phyloP scores from a whole-genome alignment of 2,797 vertebrate species.

The Gymnoscopelus braueri region DNA sequence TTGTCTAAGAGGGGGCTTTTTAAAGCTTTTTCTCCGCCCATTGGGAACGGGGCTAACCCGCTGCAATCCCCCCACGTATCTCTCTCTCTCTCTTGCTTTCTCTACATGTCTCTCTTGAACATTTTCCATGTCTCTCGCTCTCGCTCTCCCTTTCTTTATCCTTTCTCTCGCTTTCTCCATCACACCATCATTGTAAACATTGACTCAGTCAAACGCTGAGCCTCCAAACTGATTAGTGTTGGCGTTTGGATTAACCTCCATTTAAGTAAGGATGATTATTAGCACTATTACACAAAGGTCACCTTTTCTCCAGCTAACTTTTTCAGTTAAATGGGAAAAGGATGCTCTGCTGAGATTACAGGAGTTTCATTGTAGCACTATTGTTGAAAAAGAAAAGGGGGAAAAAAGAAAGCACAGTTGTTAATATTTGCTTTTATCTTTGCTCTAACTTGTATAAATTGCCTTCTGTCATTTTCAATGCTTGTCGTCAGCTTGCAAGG shows the following conservation, averaged over 20 bases:
- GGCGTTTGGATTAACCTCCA: slow-evolving; percentile 78
- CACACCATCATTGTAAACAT: slow-evolving; percentile 79
- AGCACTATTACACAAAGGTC: slow-evolving; percentile 78
- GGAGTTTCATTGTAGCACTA: slow-evolving; percentile 20
- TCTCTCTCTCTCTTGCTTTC: slow-evolving; percentile 10
- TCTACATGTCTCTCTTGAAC: slow-evolving; percentile 2
- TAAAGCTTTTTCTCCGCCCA: slow-evolving; percentile 73
- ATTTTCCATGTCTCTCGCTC: slow-evolving; percentile 45
- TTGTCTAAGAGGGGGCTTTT: slow-evolving; percentile 81
- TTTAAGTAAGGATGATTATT: slow-evolving; percentile 81
- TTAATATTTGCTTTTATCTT: background rate
- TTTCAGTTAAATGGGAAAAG: slow-evolving; percentile 53
- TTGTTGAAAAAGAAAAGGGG: slow-evolving; percentile 4
- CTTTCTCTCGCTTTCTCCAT: slow-evolving; percentile 23
- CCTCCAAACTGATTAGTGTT: slow-evolving; percentile 82
- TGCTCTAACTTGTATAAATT: background rate
- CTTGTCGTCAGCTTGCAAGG: slow-evolving; percentile 4
- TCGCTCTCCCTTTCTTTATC: slow-evolving; percentile 18
- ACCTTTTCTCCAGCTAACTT: slow-evolving; percentile 75
- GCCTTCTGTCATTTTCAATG: background rate
- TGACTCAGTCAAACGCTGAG: slow-evolving; percentile 78
- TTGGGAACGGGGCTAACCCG: slow-evolving; percentile 78
- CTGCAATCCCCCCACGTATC: slow-evolving; percentile 68
- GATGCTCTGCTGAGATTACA: slow-evolving; percentile 46
- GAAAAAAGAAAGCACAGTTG: background rate